Evolutionary conservation across 2,113 vertebrate species (phyloP).

Genomic region (Cettia cetti): DNA sequence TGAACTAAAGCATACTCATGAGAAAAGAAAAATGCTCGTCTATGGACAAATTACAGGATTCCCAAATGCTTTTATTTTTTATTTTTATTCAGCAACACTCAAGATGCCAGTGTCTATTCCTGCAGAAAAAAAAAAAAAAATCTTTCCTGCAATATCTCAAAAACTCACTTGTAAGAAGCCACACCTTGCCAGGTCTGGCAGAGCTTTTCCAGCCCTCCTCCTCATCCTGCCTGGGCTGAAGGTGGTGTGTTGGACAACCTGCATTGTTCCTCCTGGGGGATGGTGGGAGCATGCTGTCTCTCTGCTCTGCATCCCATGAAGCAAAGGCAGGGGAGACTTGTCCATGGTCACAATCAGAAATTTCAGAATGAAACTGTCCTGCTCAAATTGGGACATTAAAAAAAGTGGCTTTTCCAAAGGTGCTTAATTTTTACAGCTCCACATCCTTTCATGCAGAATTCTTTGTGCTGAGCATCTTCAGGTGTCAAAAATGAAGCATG

Average conservation of each 20-base stretch:
- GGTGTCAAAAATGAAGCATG: background rate
- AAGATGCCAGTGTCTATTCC: background rate
- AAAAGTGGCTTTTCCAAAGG: background rate
- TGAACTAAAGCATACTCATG: background rate
- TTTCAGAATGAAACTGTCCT: background rate
- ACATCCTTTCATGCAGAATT: background rate
- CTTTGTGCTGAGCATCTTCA: background rate
- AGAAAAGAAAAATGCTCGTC: background rate
- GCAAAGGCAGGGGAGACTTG: background rate
- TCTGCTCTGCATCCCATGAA: background rate
- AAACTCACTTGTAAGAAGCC: background rate
- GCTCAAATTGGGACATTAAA: background rate
- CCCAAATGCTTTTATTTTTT: background rate
- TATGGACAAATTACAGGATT: background rate
- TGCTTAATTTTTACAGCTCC: background rate
- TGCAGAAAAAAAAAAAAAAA: too few species aligned
- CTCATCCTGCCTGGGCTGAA: background rate
- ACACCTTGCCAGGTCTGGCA: background rate
- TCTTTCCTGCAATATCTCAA: background rate
- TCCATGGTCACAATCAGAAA: background rate
- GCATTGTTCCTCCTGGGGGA: background rate
- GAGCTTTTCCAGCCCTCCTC: background rate
- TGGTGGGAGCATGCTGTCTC: background rate
- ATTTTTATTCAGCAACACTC: background rate
- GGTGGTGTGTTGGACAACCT: background rate